A percentile compares a stretch with the other conserved stretches of the same genome.
Evolutionary conservation across 2,797 vertebrate genomes (phyloP).

Genomic region (Cichlasoma orientale): DNA sequence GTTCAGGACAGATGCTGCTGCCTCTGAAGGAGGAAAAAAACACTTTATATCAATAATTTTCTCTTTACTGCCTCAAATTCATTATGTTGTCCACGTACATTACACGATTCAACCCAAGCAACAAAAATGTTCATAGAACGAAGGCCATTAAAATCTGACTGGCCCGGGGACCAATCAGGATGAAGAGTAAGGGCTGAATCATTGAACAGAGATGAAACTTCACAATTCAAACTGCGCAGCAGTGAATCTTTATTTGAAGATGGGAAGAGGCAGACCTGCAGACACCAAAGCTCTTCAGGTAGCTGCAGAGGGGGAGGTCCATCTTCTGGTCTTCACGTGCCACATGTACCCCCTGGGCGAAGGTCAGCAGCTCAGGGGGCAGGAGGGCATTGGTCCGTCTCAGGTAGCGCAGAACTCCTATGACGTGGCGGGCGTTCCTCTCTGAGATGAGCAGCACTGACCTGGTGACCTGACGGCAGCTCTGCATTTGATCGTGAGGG

Average conservation of each 20-base stretch:
- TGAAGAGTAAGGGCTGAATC: background rate
- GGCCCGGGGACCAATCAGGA: background rate
- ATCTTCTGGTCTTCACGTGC: conserved; percentile 74
- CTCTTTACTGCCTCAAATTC: background rate
- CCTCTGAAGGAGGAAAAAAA: conserved; percentile 57
- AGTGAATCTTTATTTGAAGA: background rate
- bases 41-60: background rate
- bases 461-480: background rate
- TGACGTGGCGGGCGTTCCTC: conserved; percentile 68
- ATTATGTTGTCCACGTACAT: rapidly evolving
- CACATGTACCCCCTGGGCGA: conserved; percentile 59
- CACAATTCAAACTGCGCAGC: background rate
- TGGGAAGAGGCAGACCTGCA: conserved; percentile 72
- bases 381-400: conserved; percentile 57
- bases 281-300: conserved; percentile 80
- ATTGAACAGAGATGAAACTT: background rate
- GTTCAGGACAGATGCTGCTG: conserved; percentile 69
- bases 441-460: conserved; percentile 81
- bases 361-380: conserved; percentile 74
- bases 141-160: background rate
- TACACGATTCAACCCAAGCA: background rate
- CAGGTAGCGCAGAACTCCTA: conserved; percentile 76
- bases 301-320: conserved; percentile 67
- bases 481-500: background rate
- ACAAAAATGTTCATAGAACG: background rate